Percentiles rank a stretch among this genome's conserved stretches.
These are phyloP conservation scores for Rutpela maculata DNA, from an alignment of 2,888 invertebrate species.

Conservation along the genomic window DNA sequence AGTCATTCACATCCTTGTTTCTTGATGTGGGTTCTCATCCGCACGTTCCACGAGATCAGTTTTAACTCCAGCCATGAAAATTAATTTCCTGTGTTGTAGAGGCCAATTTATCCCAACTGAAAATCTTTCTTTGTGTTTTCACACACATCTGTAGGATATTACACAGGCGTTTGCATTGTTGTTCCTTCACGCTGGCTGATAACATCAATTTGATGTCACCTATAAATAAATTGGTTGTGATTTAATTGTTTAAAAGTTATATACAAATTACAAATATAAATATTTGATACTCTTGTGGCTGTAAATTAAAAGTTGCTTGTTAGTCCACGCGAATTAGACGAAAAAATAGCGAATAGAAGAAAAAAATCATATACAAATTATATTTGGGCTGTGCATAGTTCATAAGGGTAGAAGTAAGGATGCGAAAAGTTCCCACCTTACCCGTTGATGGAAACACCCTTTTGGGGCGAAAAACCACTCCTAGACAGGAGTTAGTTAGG, in stretches of 20 bases:
- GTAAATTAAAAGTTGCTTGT: too few relatives aligned
- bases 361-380: too few relatives aligned
- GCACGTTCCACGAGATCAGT: conserved; percentile 10
- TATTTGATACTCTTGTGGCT: too few relatives aligned
- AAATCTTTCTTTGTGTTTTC: conserved; percentile 38
- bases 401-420: too few relatives aligned
- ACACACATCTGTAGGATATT: conserved; percentile 40
- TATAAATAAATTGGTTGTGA: neutral
- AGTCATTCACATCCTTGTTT: conserved; percentile 10
- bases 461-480: too few relatives aligned
- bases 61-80: conserved; percentile 31
- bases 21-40: conserved; percentile 28
- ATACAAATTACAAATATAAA: too few relatives aligned
- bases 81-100: conserved; percentile 36
- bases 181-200: neutral
- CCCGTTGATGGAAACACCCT: too few relatives aligned
- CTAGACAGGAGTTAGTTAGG: too few relatives aligned
- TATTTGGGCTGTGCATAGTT: too few relatives aligned
- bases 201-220: conserved; percentile 26
- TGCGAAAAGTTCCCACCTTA: too few relatives aligned
- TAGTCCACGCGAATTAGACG: too few relatives aligned
- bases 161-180: conserved; percentile 5
- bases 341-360: too few relatives aligned
- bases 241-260: neutral
- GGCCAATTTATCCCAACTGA: conserved; percentile 34